A percentile compares a stretch with the other conserved stretches of the same genome.
Evolutionary conservation across 2,113 vertebrate species (phyloP).

Genomic region (Turnix velox): DNA sequence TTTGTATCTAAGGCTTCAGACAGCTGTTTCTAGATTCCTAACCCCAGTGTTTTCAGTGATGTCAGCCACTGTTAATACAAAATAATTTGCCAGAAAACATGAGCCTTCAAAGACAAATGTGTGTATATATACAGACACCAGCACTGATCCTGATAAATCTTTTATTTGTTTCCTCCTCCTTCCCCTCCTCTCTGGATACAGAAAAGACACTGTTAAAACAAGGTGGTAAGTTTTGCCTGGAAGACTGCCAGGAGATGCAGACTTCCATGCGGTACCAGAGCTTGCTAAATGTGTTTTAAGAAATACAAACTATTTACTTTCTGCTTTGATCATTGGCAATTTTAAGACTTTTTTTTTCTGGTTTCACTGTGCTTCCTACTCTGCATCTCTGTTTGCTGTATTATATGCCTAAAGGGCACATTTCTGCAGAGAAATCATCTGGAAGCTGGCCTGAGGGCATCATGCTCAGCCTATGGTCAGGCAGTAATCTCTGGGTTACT

Average conservation of each 20-base stretch:
- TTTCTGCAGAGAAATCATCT: not conserved
- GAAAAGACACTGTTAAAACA: not conserved
- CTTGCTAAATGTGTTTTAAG: not conserved
- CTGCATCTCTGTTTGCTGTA: not conserved
- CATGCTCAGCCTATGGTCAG: accelerated
- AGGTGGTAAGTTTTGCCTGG: not conserved
- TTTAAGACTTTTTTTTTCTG: too few relatives aligned
- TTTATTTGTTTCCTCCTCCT: not conserved
- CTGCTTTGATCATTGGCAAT: not conserved
- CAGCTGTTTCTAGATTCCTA: not conserved
- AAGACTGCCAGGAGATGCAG: not conserved
- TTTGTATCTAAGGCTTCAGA: not conserved
- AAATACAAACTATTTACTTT: not conserved
- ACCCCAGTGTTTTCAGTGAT: not conserved
- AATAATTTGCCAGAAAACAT: not conserved
- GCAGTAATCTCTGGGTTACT: accelerated
- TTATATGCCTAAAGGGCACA: accelerated
- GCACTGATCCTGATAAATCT: not conserved
- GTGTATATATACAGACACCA: not conserved
- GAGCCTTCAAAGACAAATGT: not conserved
- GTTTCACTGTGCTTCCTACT: not conserved
- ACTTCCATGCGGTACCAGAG: not conserved
- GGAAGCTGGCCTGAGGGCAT: accelerated
- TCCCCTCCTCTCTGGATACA: not conserved
- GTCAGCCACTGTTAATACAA: not conserved